phyloP scores from a whole-genome alignment of 2,797 vertebrate species.

The Onychomys leucogaster region DNA sequence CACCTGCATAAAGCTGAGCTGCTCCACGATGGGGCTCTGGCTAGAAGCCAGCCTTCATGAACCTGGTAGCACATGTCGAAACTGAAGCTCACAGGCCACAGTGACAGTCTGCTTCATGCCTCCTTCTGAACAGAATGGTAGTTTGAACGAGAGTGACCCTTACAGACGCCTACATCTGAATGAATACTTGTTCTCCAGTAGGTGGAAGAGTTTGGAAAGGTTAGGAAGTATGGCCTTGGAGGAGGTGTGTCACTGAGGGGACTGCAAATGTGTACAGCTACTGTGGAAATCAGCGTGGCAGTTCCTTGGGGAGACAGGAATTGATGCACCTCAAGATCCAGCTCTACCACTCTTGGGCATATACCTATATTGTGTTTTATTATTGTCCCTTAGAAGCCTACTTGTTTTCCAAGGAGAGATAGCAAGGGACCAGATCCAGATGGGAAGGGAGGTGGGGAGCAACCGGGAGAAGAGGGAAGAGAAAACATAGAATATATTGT shows the following conservation, averaged over 20 bases:
- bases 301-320: background rate
- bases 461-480: background rate
- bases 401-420: background rate
- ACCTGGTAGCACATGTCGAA: background rate
- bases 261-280: background rate
- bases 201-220: background rate
- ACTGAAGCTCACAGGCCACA: background rate
- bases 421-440: background rate
- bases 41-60: background rate
- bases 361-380: background rate
- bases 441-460: too few species aligned
- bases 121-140: background rate
- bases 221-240: background rate
- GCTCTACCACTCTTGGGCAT: too few species aligned
- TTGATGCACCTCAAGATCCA: background rate
- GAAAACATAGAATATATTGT: background rate
- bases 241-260: background rate
- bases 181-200: background rate
- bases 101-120: background rate
- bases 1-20: background rate
- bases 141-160: background rate
- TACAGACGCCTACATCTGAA: background rate
- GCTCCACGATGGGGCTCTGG: background rate
- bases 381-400: background rate
- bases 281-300: background rate